Percentiles rank a stretch among this genome's conserved stretches.
phyloP scores from a whole-genome alignment of 2,113 vertebrate species.

The human (Homo sapiens) region GRCh38 chr7:136399501-136400000 shows the following conservation, averaged over 20 bases:
- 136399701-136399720: constrained; percentile 46
- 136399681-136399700: constrained; percentile 52
- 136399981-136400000: neutral
- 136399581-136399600: constrained; percentile 56
- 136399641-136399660: constrained; percentile 64
- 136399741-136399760: constrained; percentile 55
- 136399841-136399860: neutral
- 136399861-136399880: neutral
- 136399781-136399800: constrained; percentile 44
- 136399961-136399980: neutral
- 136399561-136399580: neutral
- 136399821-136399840: constrained; percentile 57
- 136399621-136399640: constrained; percentile 74
- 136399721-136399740: constrained; percentile 69
- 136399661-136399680: constrained; percentile 65
- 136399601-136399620: constrained; percentile 58
- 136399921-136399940: constrained; percentile 17
- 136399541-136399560: constrained; percentile 64
- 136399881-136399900: neutral
- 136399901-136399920: neutral
- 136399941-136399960: neutral
- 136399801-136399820: constrained; percentile 38
- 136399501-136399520: neutral
- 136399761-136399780: constrained; percentile 53
- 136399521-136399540: constrained; percentile 67